A percentile compares a stretch with the other conserved stretches of the same genome.
These are phyloP conservation scores for Nezara viridula DNA, from an alignment of 2,888 invertebrate genomes.

Conservation along the genomic window DNA sequence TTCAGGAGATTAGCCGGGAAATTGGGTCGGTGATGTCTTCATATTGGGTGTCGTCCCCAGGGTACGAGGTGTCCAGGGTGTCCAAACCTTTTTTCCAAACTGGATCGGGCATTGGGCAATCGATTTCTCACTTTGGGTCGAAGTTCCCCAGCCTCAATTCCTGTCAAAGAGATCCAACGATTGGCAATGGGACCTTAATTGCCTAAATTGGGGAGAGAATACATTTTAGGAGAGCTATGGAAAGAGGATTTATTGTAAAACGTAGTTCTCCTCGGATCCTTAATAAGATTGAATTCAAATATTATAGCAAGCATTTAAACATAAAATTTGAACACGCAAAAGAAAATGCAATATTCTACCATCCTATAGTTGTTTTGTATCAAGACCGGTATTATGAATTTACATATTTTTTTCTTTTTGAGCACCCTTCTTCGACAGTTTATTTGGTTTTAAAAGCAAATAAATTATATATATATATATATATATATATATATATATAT, in stretches of 20 bases:
- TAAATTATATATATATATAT: no score
- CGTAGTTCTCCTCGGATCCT: not conserved
- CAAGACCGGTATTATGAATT: no score
- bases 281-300: not conserved
- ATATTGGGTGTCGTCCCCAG: not conserved
- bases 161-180: not conserved
- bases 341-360: no score
- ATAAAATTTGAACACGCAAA: no score
- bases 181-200: not conserved
- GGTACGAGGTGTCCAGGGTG: no score
- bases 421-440: no score
- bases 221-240: not conserved
- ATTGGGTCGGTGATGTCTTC: slow-evolving; percentile 46
- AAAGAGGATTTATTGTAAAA: not conserved
- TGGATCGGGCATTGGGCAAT: not conserved
- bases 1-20: slow-evolving; percentile 29
- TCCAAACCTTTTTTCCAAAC: not conserved
- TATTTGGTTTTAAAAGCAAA: no score
- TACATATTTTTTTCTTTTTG: no score
- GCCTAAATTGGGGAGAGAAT: not conserved
- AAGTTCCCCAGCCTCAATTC: not conserved
- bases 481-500: no score
- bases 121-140: not conserved
- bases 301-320: no score
- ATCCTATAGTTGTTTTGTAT: no score